These are phyloP conservation scores for Ciconia boyciana DNA, from an alignment of 2,113 vertebrate species.

Conservation along the genomic window DNA sequence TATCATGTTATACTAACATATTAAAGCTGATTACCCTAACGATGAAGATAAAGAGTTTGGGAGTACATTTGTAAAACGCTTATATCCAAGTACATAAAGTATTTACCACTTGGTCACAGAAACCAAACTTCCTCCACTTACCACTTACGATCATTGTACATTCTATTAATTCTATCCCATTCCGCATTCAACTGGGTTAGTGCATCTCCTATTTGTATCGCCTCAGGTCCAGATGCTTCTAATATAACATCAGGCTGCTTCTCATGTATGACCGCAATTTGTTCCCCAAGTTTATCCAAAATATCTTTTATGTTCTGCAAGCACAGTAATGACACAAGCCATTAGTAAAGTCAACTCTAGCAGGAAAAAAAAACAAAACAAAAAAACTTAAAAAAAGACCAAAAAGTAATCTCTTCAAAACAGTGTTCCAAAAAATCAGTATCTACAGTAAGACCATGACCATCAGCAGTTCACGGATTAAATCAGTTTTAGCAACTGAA, in stretches of 20 bases:
- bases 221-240: slow-evolving; percentile 84
- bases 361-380: not conserved
- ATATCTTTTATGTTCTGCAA: slow-evolving; percentile 85
- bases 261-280: slow-evolving; percentile 85
- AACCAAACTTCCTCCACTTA: slow-evolving; percentile 57
- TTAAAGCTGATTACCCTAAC: not conserved
- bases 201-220: slow-evolving; percentile 82
- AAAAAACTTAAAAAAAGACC: not conserved
- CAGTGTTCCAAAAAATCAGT: not conserved
- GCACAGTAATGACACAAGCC: not conserved
- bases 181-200: slow-evolving; percentile 88
- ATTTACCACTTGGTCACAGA: not conserved
- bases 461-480: not conserved
- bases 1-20: not conserved
- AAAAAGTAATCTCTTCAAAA: not conserved
- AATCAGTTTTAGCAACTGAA: not conserved
- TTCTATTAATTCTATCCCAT: slow-evolving; percentile 91
- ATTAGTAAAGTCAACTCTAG: not conserved
- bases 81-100: not conserved
- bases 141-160: slow-evolving; percentile 89
- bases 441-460: not conserved
- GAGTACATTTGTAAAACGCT: not conserved
- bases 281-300: slow-evolving; percentile 86
- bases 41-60: no score
- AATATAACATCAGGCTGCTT: slow-evolving; percentile 86